Evolutionary conservation across 2,113 vertebrate species (phyloP), one percentile per base, ranked within the genome.

Genomic region (Epinephelus fuscoguttatus): DNA sequence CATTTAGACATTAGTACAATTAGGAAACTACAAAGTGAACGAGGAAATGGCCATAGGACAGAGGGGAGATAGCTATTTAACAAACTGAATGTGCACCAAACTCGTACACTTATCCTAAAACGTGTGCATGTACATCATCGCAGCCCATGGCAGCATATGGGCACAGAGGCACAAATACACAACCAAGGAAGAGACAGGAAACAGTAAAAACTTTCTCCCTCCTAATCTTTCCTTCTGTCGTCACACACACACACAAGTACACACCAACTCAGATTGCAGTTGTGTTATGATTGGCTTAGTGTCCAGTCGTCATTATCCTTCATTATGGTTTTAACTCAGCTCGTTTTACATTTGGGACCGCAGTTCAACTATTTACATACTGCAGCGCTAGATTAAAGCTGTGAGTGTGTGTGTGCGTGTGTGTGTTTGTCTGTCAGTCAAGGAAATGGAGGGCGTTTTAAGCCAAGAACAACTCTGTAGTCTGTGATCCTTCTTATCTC

Each of bases 311-410:
- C 87, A 94, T 95, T 94, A 94, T 93, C 80, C 77, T 78, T 86
- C 88, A 94, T 94, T 93, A 94, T 90, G 83, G 84, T 84, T 93
- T 94, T 91, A 92, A 90, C 89, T 78, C 76, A n/a, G 85, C 86
- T 92, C 88, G 88, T 89, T 93, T 92, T 92, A 93, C 89, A 92
- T 95, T 92, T 86, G 72, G 81, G 86, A 70, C 77, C 62, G 84
- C 75, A 70, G 87, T 81, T 89, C 56, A 82, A 61, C 78, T 82
- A 88, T 94, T 93, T 93, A 84, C 68, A 84, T 42, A 50, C 49
- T 67, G 30, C 63, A 55, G 14, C 18, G 4, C 63, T 70, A 90
- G 84, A 94, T 91, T 86, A 90, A 90, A 94, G 87, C 77, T 79
- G 77, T 49, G 73, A 72, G 77, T 50, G 42, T 59, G 70, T 59